These are phyloP conservation scores for Madoqua kirkii DNA, from an alignment of 2,113 vertebrate genomes.

Conservation along the genomic window DNA sequence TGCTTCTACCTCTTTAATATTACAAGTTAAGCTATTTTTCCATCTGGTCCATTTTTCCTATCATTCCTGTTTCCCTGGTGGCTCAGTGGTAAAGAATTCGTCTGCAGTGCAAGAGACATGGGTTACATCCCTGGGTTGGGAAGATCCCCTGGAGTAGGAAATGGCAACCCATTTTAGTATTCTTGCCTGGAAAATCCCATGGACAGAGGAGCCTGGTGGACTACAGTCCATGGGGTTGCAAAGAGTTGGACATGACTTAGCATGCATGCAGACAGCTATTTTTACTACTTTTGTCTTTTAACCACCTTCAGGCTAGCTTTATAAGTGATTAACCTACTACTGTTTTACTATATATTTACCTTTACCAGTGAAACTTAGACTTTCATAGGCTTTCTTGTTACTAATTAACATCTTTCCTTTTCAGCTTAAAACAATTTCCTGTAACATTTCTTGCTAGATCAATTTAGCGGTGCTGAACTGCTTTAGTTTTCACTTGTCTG, in stretches of 20 bases:
- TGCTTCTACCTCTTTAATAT: background rate
- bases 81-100: background rate
- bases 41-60: background rate
- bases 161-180: background rate
- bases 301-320: background rate
- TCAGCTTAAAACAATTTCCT: background rate
- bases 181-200: background rate
- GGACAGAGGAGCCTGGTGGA: background rate
- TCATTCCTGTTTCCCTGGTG: background rate
- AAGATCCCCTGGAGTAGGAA: background rate
- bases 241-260: background rate
- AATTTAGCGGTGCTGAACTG: background rate
- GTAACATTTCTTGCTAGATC: background rate
- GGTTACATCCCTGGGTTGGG: background rate
- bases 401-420: background rate
- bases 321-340: background rate
- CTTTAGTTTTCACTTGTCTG: background rate
- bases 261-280: background rate
- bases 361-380: background rate
- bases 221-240: background rate
- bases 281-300: background rate
- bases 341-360: background rate
- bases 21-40: background rate
- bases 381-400: background rate
- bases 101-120: background rate